Percentiles rank a stretch among this genome's conserved stretches.
Conservation (phyloP, 2,888 invertebrate genomes). For the Junonia oenone region DNA sequence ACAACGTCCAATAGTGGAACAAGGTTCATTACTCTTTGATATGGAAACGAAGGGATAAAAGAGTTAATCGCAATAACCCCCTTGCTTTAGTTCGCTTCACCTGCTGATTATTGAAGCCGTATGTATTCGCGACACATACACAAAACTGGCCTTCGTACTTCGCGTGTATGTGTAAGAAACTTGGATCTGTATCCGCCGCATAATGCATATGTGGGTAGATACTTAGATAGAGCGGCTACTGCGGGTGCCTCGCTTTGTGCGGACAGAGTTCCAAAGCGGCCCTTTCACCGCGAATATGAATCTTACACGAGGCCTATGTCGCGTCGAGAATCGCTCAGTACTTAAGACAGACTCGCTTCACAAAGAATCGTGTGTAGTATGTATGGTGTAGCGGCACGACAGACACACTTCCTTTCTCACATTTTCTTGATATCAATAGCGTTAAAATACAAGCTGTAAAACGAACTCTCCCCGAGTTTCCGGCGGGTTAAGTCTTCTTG, state of each 20-base stretch:
- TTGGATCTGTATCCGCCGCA: conserved; percentile 77
- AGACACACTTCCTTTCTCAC: conserved; percentile 77
- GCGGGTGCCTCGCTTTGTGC: conserved; percentile 68
- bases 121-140: conserved; percentile 74
- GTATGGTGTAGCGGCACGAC: conserved; percentile 60
- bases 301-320: conserved; percentile 55
- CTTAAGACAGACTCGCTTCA: conserved; percentile 49
- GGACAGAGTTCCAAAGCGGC: conserved; percentile 58
- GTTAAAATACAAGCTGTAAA: conserved; percentile 58
- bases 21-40: conserved; percentile 79
- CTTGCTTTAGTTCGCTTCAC: conserved; percentile 76
- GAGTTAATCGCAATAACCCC: conserved; percentile 78
- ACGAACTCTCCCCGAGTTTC: conserved; percentile 63
- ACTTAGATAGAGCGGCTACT: conserved; percentile 66
- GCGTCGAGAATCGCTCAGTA: conserved; percentile 58
- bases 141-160: conserved; percentile 73
- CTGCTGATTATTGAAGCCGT: conserved; percentile 79
- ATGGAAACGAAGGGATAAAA: conserved; percentile 79
- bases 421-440: conserved; percentile 74
- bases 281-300: conserved; percentile 68
- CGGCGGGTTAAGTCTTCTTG: conserved; percentile 46
- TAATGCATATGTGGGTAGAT: conserved; percentile 68
- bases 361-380: conserved; percentile 59
- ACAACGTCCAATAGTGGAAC: conserved; percentile 66
- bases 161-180: conserved; percentile 70